Evolutionary conservation across 2,797 vertebrate genomes (phyloP).

Genomic region (Urosaurus nigricauda): DNA sequence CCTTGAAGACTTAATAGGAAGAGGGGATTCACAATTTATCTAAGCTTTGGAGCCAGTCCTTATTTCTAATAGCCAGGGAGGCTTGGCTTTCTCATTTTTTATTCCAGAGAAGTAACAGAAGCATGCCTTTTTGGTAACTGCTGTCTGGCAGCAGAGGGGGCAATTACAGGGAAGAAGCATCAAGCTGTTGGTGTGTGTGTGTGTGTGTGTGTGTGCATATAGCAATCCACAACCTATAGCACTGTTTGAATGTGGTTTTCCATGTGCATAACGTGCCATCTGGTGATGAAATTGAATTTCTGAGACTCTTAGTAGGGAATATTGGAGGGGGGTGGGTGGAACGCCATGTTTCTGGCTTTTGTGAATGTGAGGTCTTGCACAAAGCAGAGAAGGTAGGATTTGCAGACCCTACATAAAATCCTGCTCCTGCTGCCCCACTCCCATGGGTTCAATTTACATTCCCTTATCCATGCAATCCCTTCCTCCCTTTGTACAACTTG

Average conservation of each 20-base stretch:
- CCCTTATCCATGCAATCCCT: not conserved
- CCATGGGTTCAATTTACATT: not conserved
- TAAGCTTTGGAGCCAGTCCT: not conserved
- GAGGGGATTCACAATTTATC: not conserved
- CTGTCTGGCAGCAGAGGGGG: not conserved
- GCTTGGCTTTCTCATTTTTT: conserved; percentile 4
- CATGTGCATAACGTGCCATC: conserved; percentile 31
- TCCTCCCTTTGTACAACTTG: not conserved
- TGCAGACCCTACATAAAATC: not conserved
- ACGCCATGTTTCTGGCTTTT: not conserved
- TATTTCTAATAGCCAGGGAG: not conserved
- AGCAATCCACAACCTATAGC: not conserved
- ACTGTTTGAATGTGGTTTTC: conserved; percentile 2
- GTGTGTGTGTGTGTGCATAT: not conserved
- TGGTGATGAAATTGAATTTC: conserved; percentile 22
- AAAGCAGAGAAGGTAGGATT: not conserved
- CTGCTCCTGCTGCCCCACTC: not conserved
- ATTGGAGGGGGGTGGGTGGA: not conserved
- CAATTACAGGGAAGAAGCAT: not conserved
- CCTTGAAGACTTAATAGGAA: not conserved
- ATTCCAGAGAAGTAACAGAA: not conserved
- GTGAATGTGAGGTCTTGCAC: not conserved
- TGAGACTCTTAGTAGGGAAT: not conserved
- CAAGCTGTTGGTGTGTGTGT: not conserved
- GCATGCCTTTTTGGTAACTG: not conserved